These are phyloP conservation scores for Heliopora coerulea DNA, from an alignment of 92 coral and sea anemone genomes.

Conservation along the genomic window DNA sequence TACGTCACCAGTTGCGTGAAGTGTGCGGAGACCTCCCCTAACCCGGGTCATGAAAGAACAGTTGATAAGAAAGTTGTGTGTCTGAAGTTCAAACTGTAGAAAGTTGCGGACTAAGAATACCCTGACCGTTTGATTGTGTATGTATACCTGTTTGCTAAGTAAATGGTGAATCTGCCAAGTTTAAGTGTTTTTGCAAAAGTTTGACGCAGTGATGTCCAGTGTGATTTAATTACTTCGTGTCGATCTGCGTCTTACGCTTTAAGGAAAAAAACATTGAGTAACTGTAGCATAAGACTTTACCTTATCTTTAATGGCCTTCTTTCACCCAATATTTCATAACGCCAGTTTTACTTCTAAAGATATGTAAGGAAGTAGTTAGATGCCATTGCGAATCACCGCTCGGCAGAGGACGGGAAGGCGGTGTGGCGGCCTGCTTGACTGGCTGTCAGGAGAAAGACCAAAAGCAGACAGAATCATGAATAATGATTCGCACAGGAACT, in stretches of 20 bases:
- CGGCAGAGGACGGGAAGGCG: not conserved
- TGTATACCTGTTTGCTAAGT: too few species aligned
- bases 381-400: not conserved
- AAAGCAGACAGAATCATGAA: constrained; percentile 23
- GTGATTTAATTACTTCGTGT: too few species aligned
- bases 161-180: too few species aligned
- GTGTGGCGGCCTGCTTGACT: not conserved
- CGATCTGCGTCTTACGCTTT: too few species aligned
- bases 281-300: too few species aligned
- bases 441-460: constrained; percentile 36
- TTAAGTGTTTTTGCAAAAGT: too few species aligned
- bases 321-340: not conserved
- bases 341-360: not conserved
- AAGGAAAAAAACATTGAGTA: too few species aligned
- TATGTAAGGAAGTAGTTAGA: not conserved
- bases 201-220: too few species aligned
- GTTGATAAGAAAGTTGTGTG: not conserved
- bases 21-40: constrained; percentile 3
- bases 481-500: constrained; percentile 38
- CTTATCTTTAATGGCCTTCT: too few species aligned
- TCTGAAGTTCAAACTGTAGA: not conserved
- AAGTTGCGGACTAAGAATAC: too few species aligned
- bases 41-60: constrained; percentile 3
- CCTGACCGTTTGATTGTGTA: too few species aligned
- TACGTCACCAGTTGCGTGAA: constrained; percentile 30